Evolutionary conservation across 2,888 invertebrate species (phyloP).

Genomic region (Bruchidius siliquastri): DNA sequence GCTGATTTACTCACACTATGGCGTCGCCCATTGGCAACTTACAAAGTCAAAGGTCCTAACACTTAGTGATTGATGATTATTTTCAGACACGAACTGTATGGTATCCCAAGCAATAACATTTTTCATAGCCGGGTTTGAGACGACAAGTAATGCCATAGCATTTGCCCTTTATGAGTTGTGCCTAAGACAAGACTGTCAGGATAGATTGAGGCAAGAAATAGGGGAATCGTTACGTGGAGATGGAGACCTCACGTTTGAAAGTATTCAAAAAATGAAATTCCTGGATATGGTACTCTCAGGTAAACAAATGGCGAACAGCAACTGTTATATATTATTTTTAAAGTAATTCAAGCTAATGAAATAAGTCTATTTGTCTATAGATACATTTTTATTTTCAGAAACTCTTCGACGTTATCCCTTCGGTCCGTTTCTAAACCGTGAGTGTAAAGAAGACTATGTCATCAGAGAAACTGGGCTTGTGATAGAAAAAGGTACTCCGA

Average conservation of each 20-base stretch:
- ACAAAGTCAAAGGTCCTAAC: too few species aligned
- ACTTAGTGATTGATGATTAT: too few species aligned
- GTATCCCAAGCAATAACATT: conserved; percentile 49
- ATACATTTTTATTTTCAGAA: too few species aligned
- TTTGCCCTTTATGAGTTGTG: conserved; percentile 49
- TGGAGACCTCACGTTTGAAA: conserved; percentile 47
- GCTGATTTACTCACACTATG: too few species aligned
- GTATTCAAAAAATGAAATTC: conserved; percentile 50
- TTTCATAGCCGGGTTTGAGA: conserved; percentile 53
- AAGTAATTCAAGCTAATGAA: too few species aligned
- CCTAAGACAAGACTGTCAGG: conserved; percentile 45
- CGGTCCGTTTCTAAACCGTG: conserved; percentile 35
- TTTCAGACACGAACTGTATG: conserved; percentile 38
- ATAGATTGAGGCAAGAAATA: conserved; percentile 48
- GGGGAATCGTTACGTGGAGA: conserved; percentile 33
- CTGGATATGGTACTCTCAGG: conserved; percentile 50
- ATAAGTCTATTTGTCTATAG: too few species aligned
- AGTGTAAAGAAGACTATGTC: conserved; percentile 35
- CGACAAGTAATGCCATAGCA: conserved; percentile 48
- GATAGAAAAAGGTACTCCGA: conserved; percentile 43
- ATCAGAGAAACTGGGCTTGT: conserved; percentile 41
- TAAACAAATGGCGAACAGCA: conserved; percentile 22
- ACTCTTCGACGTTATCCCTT: conserved; percentile 46
- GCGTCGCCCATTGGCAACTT: too few species aligned
- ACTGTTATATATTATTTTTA: too few species aligned